Evolutionary conservation across 2,888 invertebrate genomes (phyloP).

Genomic region (Didymodactylos carnosus): DNA sequence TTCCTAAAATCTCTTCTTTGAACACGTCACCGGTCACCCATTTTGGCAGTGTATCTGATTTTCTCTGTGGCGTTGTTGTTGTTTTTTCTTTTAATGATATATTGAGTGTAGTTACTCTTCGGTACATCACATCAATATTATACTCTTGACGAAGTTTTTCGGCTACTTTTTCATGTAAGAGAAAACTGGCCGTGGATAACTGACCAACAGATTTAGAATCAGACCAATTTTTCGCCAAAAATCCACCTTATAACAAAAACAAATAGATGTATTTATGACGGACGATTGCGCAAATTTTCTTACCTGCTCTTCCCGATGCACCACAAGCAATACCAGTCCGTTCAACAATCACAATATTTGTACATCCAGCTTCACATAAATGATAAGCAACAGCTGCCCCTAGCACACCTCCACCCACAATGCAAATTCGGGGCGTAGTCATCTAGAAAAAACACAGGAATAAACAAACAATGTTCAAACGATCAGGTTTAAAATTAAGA

Average conservation of each 20-base stretch:
- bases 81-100: neutral
- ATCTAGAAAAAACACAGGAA: too few species aligned
- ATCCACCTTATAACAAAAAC: too few species aligned
- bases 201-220: neutral
- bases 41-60: neutral
- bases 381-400: neutral
- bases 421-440: neutral
- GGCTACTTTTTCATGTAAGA: neutral
- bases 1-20: conserved; percentile 16
- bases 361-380: neutral
- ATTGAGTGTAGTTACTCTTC: neutral
- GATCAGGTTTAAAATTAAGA: too few species aligned
- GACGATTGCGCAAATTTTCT: too few species aligned
- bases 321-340: neutral
- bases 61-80: neutral
- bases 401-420: neutral
- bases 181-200: neutral
- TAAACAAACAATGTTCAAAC: too few species aligned
- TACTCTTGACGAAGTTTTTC: neutral
- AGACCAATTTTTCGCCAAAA: neutral
- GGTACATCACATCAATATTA: neutral
- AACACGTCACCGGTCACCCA: neutral
- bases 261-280: too few species aligned
- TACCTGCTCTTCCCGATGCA: neutral
- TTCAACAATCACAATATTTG: neutral